Evolutionary conservation across 1,140 invertebrate species (phyloP).

Genomic region (Cecropterus lyciades): DNA sequence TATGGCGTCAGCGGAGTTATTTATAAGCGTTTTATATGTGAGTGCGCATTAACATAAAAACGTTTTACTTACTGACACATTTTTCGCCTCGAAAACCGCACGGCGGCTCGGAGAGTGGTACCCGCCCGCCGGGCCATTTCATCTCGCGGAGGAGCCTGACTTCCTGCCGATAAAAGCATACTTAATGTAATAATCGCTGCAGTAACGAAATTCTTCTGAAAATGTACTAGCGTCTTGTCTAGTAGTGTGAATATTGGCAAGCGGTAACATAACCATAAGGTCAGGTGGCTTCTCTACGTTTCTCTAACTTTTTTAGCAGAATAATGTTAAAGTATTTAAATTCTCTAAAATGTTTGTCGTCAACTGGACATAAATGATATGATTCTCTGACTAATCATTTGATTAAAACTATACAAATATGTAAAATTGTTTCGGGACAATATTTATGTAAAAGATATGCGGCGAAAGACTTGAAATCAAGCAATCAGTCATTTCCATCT

Average conservation of each 20-base stretch:
- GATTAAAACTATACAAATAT: background rate
- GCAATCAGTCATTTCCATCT: too few relatives aligned
- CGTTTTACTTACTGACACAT: conserved; percentile 91
- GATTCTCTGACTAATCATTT: too few relatives aligned
- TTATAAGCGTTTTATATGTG: conserved; percentile 25
- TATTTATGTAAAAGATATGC: too few relatives aligned
- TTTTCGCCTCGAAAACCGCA: conserved; percentile 97
- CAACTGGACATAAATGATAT: too few relatives aligned
- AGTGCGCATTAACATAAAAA: conserved; percentile 38
- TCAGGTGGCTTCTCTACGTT: background rate
- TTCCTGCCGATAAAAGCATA: conserved; percentile 83
- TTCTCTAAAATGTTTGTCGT: too few relatives aligned
- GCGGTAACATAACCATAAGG: background rate
- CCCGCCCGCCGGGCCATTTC: conserved; percentile 90
- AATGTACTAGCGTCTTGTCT: background rate
- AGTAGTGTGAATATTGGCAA: background rate
- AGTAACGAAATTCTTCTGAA: background rate
- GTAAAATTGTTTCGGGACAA: background rate
- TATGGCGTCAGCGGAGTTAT: conserved; percentile 28
- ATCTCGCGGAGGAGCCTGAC: conserved; percentile 88
- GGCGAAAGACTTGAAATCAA: too few relatives aligned
- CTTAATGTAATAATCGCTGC: background rate
- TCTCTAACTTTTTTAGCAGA: too few relatives aligned
- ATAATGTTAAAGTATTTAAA: too few relatives aligned
- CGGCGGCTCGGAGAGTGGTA: conserved; percentile 95